Evolutionary conservation across 2,797 vertebrate species (phyloP), one percentile per base, ranked within the genome.

Genomic region (Phoeniculus purpureus): DNA sequence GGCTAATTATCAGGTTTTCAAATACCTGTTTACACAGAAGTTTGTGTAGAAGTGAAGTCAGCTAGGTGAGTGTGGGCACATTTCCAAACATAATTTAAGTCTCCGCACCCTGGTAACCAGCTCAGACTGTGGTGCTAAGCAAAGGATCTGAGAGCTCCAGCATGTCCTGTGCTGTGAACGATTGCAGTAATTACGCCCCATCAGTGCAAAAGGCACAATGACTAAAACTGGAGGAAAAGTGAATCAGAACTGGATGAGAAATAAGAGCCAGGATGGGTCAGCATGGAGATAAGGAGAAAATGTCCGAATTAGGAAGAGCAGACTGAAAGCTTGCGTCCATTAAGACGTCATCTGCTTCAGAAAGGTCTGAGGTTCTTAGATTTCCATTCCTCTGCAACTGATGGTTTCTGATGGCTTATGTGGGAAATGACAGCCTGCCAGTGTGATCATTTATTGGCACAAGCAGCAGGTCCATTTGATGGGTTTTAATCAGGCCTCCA

Each of bases 161-260:
- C 15, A 7, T 14, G 4, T 10, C 56, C 27, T 52, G 12, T 70
- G 45, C 50, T 81, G 47, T 48, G 27, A 81, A 34, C 31, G 25
- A 67, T 40, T 32, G 59, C 34, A 71, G 60, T 71, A 90, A 74
- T 81, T 22, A 45, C 34, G 21, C 23, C 32, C 61, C 29, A n/a
- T 25, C 19, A 40, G 48, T 82, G 81, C 34, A 79, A 84, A 85
- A 80, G 77, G 61, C 67, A 83, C 0, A 0, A 37, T 91, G 72
- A 77, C 75, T 88, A 78, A 90, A 84, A 75, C 67, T 64, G 51
- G 25, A 76, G 74, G 51, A 79, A 70, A 90, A 84, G 48, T 82
- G 80, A 89, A 89, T 93, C 71, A 68, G 65, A 93, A 85, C 29
- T 80, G 7, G 1, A 29, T 87, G 37, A 92, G 72, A 17, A 85